phyloP scores from a whole-genome alignment of 2,797 vertebrate species.

The Sebastes kiyomatsui region DNA sequence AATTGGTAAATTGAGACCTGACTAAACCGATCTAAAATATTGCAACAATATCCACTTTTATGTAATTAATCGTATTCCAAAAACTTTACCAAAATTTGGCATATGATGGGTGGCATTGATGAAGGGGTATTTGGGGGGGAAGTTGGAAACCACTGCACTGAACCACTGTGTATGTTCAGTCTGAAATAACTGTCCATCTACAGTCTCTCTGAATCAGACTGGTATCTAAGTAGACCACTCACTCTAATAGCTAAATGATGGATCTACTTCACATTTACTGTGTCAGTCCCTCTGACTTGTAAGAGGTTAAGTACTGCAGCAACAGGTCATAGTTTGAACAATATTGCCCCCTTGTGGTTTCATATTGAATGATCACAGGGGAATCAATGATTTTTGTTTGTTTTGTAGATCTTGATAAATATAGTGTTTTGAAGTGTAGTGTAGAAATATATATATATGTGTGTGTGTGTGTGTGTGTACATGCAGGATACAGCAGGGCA shows the following conservation, averaged over 20 bases:
- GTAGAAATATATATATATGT: not conserved
- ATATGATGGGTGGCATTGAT: not conserved
- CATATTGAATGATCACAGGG: not conserved
- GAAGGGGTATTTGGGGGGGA: not conserved
- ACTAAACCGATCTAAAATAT: not conserved
- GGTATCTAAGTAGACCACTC: not conserved
- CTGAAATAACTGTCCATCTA: not conserved
- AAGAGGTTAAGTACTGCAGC: not conserved
- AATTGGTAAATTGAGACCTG: too few species aligned
- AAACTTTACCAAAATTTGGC: not conserved
- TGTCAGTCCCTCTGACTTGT: not conserved
- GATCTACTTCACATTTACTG: not conserved
- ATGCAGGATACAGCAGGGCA: slow-evolving; percentile 92
- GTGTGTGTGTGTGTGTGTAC: slow-evolving; percentile 1
- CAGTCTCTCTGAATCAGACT: not conserved
- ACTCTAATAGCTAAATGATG: not conserved
- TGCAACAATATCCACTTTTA: not conserved
- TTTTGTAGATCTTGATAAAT: not conserved
- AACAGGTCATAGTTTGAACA: not conserved
- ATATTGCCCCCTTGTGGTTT: slow-evolving; percentile 56
- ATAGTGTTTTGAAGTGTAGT: not conserved
- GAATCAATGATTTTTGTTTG: not conserved
- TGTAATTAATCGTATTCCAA: not conserved
- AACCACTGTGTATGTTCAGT: too few species aligned
- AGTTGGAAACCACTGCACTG: not conserved